Base-by-base conservation (phyloP, 2,113 vertebrate species). In the Bubo blakistoni region DNA sequence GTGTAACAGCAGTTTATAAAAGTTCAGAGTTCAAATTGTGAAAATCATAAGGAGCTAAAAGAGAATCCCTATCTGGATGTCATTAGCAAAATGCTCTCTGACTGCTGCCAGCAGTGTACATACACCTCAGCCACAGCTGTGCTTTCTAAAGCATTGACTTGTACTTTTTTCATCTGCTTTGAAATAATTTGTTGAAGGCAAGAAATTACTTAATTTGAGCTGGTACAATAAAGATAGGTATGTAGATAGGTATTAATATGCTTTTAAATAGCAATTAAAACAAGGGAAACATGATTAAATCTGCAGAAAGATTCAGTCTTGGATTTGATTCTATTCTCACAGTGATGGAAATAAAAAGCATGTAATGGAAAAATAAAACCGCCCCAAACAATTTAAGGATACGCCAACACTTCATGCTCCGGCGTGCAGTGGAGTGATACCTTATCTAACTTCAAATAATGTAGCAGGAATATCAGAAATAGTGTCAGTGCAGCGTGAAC, bases 261-360 rank as follows among this genome's bases (percentile, higher is more conserved):
- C 52, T 95, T 95, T 91, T 72, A 91, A 95, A 79, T 57, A 49
- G 30, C 58, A 81, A 54, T 87, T 92, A 85, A 91, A 95, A 87
- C 22, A 34, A 63, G n/a, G 10, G 47, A 71, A 79, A 8, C 19
- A 16, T 36, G 34, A 65, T 89, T 94, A 71, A 71, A 81, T 87
- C 52, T 81, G 47, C 51, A 67, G 72, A 71, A 88, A 83, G 42
- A 42, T 59, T 83, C 62, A 49, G 63, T 54, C 40, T 55, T 86
- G 57, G 80, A 44, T 95, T 94, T 72, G 38, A n/a, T 91, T 91
- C 55, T 89, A 4, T 63, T 92, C 38, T 93, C 42, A 34, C 3
- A 36, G 18, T 16, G 34, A 71, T 36, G 20, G 40, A 86, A 93
- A 63, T 36, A 61, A 63, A 96, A 92, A 81, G 2, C 22, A 59